phyloP scores from a whole-genome alignment of 2,113 vertebrate genomes.

The Rhombomys opimus region DNA sequence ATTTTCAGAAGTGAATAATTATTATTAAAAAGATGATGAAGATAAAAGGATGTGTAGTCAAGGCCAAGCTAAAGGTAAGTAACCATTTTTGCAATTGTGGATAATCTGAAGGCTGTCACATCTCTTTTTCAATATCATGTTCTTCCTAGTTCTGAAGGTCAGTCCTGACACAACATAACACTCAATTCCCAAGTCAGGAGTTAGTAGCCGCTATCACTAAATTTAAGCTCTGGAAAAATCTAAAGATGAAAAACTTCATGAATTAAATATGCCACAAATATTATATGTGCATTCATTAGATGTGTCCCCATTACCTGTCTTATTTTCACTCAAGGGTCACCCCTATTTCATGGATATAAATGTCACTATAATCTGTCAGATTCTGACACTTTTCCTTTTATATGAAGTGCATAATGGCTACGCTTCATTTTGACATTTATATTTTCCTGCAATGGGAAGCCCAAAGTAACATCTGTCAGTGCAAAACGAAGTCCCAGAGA shows the following conservation, averaged over 20 bases:
- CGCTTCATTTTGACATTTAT: background rate
- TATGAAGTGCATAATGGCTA: background rate
- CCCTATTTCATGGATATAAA: background rate
- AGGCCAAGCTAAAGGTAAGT: background rate
- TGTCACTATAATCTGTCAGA: conserved; percentile 16
- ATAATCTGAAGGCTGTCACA: background rate
- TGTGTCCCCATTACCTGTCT: conserved; percentile 36
- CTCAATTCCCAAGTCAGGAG: background rate
- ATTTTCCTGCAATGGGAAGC: background rate
- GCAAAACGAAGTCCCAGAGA: background rate
- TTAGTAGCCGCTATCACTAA: background rate
- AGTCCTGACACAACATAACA: background rate
- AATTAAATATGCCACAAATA: conserved; percentile 61
- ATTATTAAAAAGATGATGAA: conserved; percentile 15
- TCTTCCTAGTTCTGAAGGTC: conserved; percentile 57
- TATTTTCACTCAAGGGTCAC: conserved; percentile 39
- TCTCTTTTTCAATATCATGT: conserved; percentile 10
- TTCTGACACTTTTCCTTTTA: conserved; percentile 54
- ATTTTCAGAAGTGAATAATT: conserved; percentile 37
- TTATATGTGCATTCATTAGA: conserved; percentile 59
- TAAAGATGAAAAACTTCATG: conserved; percentile 50
- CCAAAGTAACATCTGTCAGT: background rate
- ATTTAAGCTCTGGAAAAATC: conserved; percentile 61
- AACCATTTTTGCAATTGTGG: background rate
- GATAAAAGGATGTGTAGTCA: conserved; percentile 1